A percentile compares a stretch with the other conserved stretches of the same genome.
Evolutionary conservation across 2,113 vertebrate genomes (phyloP).

Genomic region (Plecotus auritus): DNA sequence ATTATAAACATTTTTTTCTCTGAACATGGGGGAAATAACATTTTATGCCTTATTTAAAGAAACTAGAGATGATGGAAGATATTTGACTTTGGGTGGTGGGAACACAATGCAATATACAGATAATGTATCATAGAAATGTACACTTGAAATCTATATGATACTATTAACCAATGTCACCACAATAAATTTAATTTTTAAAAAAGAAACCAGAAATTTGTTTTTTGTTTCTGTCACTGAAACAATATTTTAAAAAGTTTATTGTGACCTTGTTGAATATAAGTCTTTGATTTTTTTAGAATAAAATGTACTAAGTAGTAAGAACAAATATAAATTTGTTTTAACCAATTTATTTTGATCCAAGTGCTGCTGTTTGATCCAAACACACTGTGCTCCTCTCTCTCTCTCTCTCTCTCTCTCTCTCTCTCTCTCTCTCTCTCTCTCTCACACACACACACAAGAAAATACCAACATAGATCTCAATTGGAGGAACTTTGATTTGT

Average conservation of each 20-base stretch:
- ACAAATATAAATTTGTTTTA: conserved; percentile 48
- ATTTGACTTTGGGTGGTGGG: neutral
- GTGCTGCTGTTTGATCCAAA: neutral
- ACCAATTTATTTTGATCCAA: conserved; percentile 14
- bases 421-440: neutral
- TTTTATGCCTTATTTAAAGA: conserved; percentile 45
- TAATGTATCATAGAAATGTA: neutral
- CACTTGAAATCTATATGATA: neutral
- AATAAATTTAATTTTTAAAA: neutral
- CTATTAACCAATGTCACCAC: neutral
- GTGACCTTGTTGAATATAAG: conserved; percentile 39
- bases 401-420: neutral
- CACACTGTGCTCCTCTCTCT: neutral
- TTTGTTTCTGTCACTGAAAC: conserved; percentile 13
- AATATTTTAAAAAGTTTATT: conserved; percentile 45
- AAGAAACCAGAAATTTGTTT: conserved; percentile 22
- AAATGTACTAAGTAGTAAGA: conserved; percentile 56
- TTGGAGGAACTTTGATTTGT: neutral
- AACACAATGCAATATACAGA: neutral
- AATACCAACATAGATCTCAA: neutral
- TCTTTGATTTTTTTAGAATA: conserved; percentile 51
- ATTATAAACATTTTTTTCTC: conserved; percentile 12
- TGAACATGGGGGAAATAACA: neutral
- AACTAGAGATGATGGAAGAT: neutral
- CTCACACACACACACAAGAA: neutral